phyloP scores from a whole-genome alignment of 1,140 invertebrate species.

The Apis florea region DNA sequence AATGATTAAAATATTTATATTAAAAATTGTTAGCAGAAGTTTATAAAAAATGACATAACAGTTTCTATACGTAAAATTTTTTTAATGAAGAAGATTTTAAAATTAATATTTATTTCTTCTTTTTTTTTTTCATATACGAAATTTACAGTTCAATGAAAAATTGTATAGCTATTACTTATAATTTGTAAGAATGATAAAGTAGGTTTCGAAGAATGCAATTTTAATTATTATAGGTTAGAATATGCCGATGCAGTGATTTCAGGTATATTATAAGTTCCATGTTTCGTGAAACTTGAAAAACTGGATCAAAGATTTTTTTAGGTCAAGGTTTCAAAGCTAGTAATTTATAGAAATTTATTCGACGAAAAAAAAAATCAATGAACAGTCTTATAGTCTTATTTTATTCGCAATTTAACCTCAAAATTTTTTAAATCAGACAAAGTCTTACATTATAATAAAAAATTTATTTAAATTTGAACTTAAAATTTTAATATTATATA shows the following conservation, averaged over 20 bases:
- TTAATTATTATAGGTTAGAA: background rate
- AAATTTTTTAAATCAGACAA: too few species aligned
- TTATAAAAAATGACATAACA: too few species aligned
- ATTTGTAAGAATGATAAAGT: background rate
- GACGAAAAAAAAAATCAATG: too few species aligned
- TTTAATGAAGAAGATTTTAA: too few species aligned
- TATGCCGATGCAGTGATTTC: background rate
- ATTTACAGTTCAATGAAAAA: background rate
- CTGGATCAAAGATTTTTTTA: slow-evolving; percentile 9
- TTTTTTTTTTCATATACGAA: background rate
- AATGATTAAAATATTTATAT: too few species aligned
- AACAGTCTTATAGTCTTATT: background rate
- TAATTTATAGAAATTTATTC: background rate
- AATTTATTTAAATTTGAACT: too few species aligned
- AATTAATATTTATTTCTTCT: too few species aligned
- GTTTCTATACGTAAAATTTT: too few species aligned
- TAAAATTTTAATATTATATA: too few species aligned
- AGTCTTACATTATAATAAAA: background rate
- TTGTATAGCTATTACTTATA: background rate
- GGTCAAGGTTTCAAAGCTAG: background rate
- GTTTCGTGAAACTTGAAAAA: slow-evolving; percentile 6
- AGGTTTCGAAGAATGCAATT: background rate
- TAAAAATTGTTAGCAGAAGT: too few species aligned
- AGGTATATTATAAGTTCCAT: background rate
- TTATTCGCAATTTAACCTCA: background rate